Percentiles rank a stretch among this genome's conserved stretches.
Evolutionary conservation across 2,888 invertebrate species (phyloP).

Genomic region (Campoplex nolae): DNA sequence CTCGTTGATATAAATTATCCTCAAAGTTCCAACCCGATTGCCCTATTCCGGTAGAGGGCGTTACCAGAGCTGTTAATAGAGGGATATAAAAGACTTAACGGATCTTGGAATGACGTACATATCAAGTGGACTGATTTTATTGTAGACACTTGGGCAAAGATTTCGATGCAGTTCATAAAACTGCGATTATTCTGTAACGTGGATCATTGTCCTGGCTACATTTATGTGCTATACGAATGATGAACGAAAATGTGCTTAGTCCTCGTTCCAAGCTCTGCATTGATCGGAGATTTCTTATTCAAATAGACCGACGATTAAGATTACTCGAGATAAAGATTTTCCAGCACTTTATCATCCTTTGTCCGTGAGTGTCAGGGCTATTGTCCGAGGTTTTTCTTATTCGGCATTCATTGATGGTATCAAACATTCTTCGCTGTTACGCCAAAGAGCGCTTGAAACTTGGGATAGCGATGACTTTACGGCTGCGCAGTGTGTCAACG

Average conservation of each 20-base stretch:
- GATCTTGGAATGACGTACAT: conserved; percentile 10
- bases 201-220: not conserved
- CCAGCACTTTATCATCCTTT: conserved; percentile 6
- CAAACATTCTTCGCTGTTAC: conserved; percentile 5
- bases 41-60: conserved; percentile 34
- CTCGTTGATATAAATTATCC: conserved; percentile 54
- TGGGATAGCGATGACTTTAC: conserved; percentile 15
- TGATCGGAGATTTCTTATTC: not conserved
- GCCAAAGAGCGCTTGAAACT: conserved; percentile 23
- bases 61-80: not conserved
- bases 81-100: not conserved
- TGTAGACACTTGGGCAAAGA: conserved; percentile 17
- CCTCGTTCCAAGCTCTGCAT: not conserved
- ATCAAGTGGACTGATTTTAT: conserved; percentile 33
- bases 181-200: not conserved
- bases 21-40: not conserved
- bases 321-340: not conserved
- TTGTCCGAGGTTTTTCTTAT: conserved; percentile 9
- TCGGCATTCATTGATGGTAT: conserved; percentile 37
- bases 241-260: not conserved
- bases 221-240: not conserved
- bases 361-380: not conserved
- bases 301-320: not conserved
- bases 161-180: conserved; percentile 15
- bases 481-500: conserved; percentile 57